Conservation (phyloP, 2,113 vertebrate species). For the Lethenteron camtschaticum region DNA sequence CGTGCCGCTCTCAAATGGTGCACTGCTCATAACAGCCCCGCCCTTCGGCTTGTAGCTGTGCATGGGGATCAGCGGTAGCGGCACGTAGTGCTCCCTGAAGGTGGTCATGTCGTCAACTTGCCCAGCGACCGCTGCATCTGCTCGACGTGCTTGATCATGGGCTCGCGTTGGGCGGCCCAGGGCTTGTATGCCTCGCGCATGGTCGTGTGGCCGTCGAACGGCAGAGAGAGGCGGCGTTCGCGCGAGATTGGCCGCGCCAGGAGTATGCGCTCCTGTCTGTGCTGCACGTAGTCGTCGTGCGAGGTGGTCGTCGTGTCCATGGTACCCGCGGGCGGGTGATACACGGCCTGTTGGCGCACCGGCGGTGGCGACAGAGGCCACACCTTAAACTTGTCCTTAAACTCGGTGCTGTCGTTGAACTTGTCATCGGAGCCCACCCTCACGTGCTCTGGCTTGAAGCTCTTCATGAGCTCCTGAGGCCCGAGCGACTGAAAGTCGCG, state of each 20-base stretch:
- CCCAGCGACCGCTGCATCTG: slow-evolving; percentile 12
- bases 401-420: slow-evolving; percentile 16
- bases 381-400: slow-evolving; percentile 21
- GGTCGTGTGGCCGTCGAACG: slow-evolving; percentile 16
- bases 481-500: slow-evolving; percentile 15
- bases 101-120: slow-evolving; percentile 17
- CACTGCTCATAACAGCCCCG: slow-evolving; percentile 7
- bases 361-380: slow-evolving; percentile 16
- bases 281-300: slow-evolving; percentile 15
- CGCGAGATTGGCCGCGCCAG: slow-evolving; percentile 8
- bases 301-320: slow-evolving; percentile 18
- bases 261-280: slow-evolving; percentile 16
- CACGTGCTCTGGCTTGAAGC: slow-evolving; percentile 12
- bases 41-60: slow-evolving; percentile 16
- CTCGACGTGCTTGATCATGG: neutral
- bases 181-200: slow-evolving; percentile 23
- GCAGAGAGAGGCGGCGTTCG: neutral
- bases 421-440: neutral
- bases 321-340: slow-evolving; percentile 16
- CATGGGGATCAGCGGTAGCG: slow-evolving; percentile 9
- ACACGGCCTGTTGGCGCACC: slow-evolving; percentile 9
- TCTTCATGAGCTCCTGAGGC: slow-evolving; percentile 10
- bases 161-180: slow-evolving; percentile 11
- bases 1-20: slow-evolving; percentile 13
- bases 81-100: slow-evolving; percentile 15